phyloP scores from a whole-genome alignment of 2,888 invertebrate species.

The Amphipyra berbera region DNA sequence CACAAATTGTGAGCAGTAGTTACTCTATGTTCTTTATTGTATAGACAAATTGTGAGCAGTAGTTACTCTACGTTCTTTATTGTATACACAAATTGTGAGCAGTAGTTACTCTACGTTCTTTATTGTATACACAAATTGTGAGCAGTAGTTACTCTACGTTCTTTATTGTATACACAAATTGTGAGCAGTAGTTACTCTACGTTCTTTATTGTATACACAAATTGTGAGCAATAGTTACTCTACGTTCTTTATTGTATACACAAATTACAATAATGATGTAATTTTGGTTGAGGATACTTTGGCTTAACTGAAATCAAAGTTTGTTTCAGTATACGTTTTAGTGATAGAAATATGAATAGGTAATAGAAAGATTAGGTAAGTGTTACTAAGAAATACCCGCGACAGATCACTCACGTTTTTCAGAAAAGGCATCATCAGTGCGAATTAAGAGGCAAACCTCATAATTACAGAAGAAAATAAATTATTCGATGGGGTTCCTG shows the following conservation, averaged over 20 bases:
- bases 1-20: background rate
- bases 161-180: background rate
- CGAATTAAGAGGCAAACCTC: no score
- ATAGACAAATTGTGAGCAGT: background rate
- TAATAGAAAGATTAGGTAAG: no score
- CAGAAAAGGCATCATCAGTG: no score
- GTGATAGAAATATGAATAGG: no score
- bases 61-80: background rate
- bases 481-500: no score
- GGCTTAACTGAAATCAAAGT: no score
- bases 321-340: no score
- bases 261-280: no score
- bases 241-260: background rate
- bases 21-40: background rate
- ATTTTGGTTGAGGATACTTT: no score
- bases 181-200: background rate
- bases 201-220: background rate
- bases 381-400: no score
- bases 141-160: background rate
- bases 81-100: background rate
- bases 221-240: background rate
- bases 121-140: background rate
- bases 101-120: background rate
- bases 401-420: no score
- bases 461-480: no score